Conservation (phyloP, 2,888 invertebrate genomes). For the Dermolepida albohirtum region DNA sequence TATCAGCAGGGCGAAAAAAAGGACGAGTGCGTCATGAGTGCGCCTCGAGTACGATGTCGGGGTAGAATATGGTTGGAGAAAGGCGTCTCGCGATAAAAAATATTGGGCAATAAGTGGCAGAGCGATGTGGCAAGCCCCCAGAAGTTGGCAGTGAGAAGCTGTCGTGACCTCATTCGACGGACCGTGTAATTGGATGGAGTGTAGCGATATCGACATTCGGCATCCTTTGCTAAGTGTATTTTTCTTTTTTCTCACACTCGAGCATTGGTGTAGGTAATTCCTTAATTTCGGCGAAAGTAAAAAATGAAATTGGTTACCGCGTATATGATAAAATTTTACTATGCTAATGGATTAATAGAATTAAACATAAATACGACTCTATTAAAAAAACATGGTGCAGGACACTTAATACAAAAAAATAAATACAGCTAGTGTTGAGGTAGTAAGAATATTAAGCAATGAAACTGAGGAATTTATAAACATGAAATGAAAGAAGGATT, state of each 20-base stretch:
- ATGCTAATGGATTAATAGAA: no score
- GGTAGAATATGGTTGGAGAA: conserved; percentile 1
- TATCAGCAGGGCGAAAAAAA: no score
- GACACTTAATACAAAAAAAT: no score
- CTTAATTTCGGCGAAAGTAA: no score
- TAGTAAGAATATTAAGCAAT: no score
- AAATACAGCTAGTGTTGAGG: no score
- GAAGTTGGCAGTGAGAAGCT: conserved; percentile 61
- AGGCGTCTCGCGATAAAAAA: conserved; percentile 50
- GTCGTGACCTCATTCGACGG: conserved; percentile 63
- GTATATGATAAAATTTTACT: not conserved
- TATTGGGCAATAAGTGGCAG: conserved; percentile 61
- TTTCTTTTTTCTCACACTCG: not conserved
- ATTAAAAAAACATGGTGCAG: no score
- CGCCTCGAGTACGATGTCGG: conserved; percentile 14
- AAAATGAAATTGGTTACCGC: not conserved
- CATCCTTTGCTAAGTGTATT: conserved; percentile 7
- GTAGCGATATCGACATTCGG: conserved; percentile 57
- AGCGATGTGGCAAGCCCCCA: conserved; percentile 59
- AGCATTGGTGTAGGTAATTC: no score
- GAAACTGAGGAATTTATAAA: no score
- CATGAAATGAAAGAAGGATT: no score
- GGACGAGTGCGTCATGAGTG: not conserved
- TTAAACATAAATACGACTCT: no score
- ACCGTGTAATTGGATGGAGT: conserved; percentile 65